Evolutionary conservation across 2,113 vertebrate species (phyloP).

Genomic region (Oreochromis spilurus): DNA sequence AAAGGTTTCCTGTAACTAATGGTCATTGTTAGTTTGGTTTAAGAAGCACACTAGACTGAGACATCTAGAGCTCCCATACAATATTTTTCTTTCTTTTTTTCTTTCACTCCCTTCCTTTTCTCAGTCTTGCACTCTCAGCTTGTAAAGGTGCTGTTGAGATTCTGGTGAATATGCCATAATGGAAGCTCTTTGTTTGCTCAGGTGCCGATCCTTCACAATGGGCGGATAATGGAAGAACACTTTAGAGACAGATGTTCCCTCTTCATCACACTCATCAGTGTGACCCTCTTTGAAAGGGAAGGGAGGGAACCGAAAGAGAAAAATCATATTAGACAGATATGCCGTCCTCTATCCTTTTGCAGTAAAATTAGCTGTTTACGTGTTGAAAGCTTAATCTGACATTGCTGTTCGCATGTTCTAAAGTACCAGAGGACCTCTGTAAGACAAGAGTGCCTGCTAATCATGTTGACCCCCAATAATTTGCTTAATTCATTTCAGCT

Average conservation of each 20-base stretch:
- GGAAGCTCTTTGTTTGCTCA: slow-evolving; percentile 73
- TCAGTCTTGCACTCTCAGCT: slow-evolving; percentile 1
- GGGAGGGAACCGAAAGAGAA: slow-evolving; percentile 5
- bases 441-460: background rate
- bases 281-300: slow-evolving; percentile 57
- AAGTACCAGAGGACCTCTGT: background rate
- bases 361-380: slow-evolving; percentile 14
- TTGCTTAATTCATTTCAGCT: background rate
- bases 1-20: slow-evolving; percentile 39
- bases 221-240: slow-evolving; percentile 64
- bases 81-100: slow-evolving; percentile 40
- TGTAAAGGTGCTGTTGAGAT: slow-evolving; percentile 42
- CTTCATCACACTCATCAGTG: slow-evolving; percentile 61
- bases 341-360: background rate
- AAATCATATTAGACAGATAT: background rate
- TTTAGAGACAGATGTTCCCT: slow-evolving; percentile 74
- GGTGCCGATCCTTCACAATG: slow-evolving; percentile 61
- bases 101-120: background rate
- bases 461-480: background rate
- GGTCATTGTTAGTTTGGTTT: slow-evolving; percentile 50
- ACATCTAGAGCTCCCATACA: slow-evolving; percentile 30
- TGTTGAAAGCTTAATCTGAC: slow-evolving; percentile 7
- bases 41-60: slow-evolving; percentile 38
- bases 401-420: background rate
- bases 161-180: slow-evolving; percentile 60